Base-by-base conservation (phyloP, 1,140 invertebrate species). In the Penaeus indicus region DNA sequence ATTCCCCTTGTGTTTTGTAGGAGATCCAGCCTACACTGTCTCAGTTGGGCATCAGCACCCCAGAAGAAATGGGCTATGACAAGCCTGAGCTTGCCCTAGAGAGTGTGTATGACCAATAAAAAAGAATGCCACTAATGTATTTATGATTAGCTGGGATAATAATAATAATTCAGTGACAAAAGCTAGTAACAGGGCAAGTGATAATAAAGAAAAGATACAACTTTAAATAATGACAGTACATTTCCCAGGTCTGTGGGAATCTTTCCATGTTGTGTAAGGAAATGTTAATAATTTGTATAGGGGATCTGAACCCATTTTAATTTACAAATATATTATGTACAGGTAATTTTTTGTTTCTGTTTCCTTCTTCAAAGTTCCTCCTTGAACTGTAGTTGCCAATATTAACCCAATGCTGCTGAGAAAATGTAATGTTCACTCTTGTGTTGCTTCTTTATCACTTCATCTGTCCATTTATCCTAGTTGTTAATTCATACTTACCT, bases 11-110 rank as follows among this genome's bases (percentile, higher is more conserved):
- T 63, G 47, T 38, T 84, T 91, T 78, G 22, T 96, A 98, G 94
- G 97, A 99, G 94, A 97, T 99, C 91, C 95, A 94, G 91, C 98
- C 99, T 62, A 98, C 97, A 21, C 94, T 99, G 21, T 95, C 96
- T 78, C 97, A 99, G 94, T 94, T 99, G 62, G 98, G 99, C 32
- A 96, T 99, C 91, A 95, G 95, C 47, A 99, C 98, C 27, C 97
- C 97, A 21, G 98, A 99, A 93, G 97, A 99, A 92, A 94, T 99
- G 91, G 98, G 98, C 80, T 99, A 98, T 92, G 98, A 99, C 93
- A 97, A 99, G 93, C 99, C 99, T 81, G 98, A 99, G 94, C 94
- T 99, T 92, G 96, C 96, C 86, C 94, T 97, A 86, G 92, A 95
- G 91, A 95, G 94, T 92, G 95, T 96, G 78, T 96, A 95, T 92